Conservation (phyloP, 2,113 vertebrate species). For the Amphiprion ocellaris region DNA sequence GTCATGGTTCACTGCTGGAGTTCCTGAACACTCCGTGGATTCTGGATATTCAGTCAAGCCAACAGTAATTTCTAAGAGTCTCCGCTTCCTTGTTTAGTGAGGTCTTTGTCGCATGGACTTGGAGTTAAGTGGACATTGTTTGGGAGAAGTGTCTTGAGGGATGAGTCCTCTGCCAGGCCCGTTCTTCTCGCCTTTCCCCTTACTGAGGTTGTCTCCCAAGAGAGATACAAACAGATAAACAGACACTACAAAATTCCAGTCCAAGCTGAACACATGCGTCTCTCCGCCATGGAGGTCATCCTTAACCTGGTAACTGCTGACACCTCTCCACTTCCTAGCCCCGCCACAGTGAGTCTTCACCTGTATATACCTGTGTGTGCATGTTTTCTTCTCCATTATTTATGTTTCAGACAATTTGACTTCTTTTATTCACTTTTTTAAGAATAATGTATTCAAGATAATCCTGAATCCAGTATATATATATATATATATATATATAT, state of each 20-base stretch:
- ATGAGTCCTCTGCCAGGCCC: conserved; percentile 35
- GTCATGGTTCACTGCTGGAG: conserved; percentile 27
- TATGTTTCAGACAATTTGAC: conserved; percentile 1
- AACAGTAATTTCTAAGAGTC: conserved; percentile 11
- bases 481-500: not conserved
- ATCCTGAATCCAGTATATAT: not conserved
- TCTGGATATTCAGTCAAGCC: conserved; percentile 54
- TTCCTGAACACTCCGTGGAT: conserved; percentile 32
- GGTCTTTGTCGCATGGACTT: conserved; percentile 48
- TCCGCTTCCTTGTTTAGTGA: conserved; percentile 33
- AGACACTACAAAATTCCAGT: conserved; percentile 38
- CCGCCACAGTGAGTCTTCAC: conserved; percentile 74
- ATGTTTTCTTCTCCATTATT: not conserved
- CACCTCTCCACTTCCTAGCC: conserved; percentile 65
- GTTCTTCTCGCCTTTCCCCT: conserved; percentile 7
- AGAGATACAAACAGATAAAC: conserved; percentile 25
- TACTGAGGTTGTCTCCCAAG: not conserved
- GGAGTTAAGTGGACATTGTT: conserved; percentile 55
- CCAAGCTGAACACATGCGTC: conserved; percentile 34
- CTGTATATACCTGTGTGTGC: conserved; percentile 8
- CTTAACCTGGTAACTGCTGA: conserved; percentile 84
- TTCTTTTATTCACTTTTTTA: not conserved
- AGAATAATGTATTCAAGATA: not conserved
- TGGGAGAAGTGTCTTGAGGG: conserved; percentile 43
- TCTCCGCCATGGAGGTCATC: conserved; percentile 81